Percentiles rank a stretch among this genome's conserved stretches.
These are phyloP conservation scores for Brachyhypopomus gauderio DNA, from an alignment of 2,113 vertebrate species.

Conservation along the genomic window DNA sequence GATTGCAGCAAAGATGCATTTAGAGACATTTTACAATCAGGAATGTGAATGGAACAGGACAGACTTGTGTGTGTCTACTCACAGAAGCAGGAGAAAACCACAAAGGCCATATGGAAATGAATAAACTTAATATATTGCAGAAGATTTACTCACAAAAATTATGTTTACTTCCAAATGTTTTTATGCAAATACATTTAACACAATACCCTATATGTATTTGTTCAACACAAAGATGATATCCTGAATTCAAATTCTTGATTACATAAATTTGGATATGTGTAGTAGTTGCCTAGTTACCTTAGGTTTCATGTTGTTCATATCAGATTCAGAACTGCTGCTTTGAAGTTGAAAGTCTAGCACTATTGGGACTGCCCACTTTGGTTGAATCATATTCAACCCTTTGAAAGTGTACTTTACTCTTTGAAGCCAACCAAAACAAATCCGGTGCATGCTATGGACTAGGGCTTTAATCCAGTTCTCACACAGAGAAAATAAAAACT, in stretches of 20 bases:
- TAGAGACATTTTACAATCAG: background rate
- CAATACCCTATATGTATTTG: background rate
- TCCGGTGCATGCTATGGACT: background rate
- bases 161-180: too few relatives aligned
- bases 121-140: background rate
- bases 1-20: background rate
- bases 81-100: background rate
- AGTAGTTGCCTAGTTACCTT: slow-evolving; percentile 3
- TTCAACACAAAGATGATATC: background rate
- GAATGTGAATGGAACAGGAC: background rate
- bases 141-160: background rate
- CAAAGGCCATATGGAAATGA: background rate
- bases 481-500: background rate
- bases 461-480: background rate
- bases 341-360: slow-evolving; percentile 11
- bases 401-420: slow-evolving; percentile 17
- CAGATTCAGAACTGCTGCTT: background rate
- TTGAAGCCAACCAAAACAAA: background rate
- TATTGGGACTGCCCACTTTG: background rate
- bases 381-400: background rate
- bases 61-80: background rate
- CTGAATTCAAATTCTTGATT: background rate
- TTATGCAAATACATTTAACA: background rate
- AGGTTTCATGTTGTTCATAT: background rate
- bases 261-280: background rate